Conservation (phyloP, 2,113 vertebrate genomes). For the Sinocyclocheilus anophthalmus region DNA sequence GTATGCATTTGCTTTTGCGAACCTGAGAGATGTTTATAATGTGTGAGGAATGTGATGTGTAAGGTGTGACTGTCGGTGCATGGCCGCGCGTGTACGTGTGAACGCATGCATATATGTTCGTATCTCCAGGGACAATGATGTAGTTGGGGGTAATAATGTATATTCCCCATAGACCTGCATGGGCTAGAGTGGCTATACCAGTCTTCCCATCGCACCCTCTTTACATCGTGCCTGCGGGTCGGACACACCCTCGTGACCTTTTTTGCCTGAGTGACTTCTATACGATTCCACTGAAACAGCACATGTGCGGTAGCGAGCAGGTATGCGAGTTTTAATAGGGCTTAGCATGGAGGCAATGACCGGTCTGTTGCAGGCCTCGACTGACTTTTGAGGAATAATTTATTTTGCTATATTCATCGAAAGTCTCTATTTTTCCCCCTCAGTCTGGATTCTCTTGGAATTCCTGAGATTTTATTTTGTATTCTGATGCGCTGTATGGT, state of each 20-base stretch:
- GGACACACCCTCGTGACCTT: constrained; percentile 46
- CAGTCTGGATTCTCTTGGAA: constrained; percentile 61
- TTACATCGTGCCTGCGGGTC: constrained; percentile 49
- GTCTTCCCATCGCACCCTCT: constrained; percentile 75
- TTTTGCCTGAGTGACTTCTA: constrained; percentile 69
- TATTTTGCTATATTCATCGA: constrained; percentile 80
- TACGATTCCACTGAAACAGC: constrained; percentile 60
- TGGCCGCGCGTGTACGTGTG: constrained; percentile 55
- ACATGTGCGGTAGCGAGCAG: neutral
- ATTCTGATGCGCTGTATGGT: constrained; percentile 68
- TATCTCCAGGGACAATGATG: constrained; percentile 38
- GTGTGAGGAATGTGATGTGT: constrained; percentile 44
- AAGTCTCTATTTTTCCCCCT: constrained; percentile 74
- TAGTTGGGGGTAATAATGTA: constrained; percentile 35
- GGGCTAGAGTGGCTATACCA: constrained; percentile 67
- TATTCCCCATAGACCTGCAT: constrained; percentile 58
- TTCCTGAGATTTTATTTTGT: constrained; percentile 67
- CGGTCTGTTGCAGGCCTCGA: constrained; percentile 43
- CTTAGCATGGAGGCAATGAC: neutral
- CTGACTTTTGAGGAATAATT: constrained; percentile 70
- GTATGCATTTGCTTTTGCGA: constrained; percentile 62
- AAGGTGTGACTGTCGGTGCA: constrained; percentile 58
- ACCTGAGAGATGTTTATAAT: constrained; percentile 53
- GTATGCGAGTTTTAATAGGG: neutral
- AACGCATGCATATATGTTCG: constrained; percentile 50